Conservation (phyloP, 2,888 invertebrate genomes). For the Agonopterix subpropinquella region DNA sequence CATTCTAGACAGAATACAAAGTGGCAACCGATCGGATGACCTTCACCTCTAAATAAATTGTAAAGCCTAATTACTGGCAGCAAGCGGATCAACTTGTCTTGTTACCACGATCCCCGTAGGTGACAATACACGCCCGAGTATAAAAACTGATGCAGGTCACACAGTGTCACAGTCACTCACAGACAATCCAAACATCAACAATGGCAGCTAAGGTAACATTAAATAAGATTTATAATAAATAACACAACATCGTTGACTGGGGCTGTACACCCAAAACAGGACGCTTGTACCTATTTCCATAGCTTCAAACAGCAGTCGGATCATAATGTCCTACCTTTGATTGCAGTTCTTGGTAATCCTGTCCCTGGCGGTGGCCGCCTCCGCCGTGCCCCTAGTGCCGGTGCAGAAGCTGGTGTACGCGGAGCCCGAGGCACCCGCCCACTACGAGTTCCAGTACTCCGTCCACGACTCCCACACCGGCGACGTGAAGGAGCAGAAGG, state of each 20-base stretch:
- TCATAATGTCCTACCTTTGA: neutral
- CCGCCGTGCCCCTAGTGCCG: constrained; percentile 32
- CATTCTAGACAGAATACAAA: no score
- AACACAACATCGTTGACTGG: neutral
- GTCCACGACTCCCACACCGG: constrained; percentile 61
- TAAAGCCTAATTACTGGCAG: constrained; percentile 25
- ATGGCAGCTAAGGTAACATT: constrained; percentile 55
- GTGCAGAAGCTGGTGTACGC: constrained; percentile 29
- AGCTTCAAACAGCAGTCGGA: neutral
- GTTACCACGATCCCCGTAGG: constrained; percentile 21
- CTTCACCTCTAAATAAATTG: constrained; percentile 39
- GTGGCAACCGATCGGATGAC: constrained; percentile 11
- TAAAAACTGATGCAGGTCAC: constrained; percentile 42
- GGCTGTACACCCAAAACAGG: no score
- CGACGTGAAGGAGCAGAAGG: constrained; percentile 65
- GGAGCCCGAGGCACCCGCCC: constrained; percentile 44
- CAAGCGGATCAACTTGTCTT: constrained; percentile 12
- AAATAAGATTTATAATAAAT: neutral
- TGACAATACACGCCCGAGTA: constrained; percentile 28
- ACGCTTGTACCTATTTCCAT: neutral
- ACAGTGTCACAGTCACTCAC: constrained; percentile 39
- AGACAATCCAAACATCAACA: constrained; percentile 40
- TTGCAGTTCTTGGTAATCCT: constrained; percentile 46
- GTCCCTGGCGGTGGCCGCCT: constrained; percentile 39
- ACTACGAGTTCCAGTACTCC: constrained; percentile 62